phyloP scores from a whole-genome alignment of 2,113 vertebrate genomes.

The Chlorodrepanis virens region DNA sequence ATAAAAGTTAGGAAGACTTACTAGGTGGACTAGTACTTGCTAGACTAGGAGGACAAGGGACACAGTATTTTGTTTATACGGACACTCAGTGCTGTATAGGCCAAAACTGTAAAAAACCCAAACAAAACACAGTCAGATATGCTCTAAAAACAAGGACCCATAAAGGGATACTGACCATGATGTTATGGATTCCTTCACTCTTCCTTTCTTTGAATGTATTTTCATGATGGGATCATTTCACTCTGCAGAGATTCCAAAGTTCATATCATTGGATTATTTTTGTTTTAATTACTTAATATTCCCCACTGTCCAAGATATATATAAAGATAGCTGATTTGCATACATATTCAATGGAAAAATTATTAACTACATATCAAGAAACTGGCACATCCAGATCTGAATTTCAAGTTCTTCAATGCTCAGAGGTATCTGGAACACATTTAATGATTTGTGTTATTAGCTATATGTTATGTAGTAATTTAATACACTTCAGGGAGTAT shows the following conservation, averaged over 20 bases:
- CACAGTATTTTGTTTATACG: neutral
- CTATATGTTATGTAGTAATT: neutral
- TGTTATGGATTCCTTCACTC: neutral
- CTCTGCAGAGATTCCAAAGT: neutral
- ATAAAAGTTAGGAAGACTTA: neutral
- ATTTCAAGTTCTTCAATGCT: neutral
- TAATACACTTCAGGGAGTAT: neutral
- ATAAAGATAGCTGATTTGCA: neutral
- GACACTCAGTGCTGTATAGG: neutral
- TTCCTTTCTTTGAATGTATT: neutral
- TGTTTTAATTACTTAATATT: neutral
- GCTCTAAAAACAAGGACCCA: neutral
- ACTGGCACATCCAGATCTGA: neutral
- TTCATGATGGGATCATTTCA: neutral
- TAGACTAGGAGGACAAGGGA: neutral
- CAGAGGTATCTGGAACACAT: neutral
- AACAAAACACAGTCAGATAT: neutral
- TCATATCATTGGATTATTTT: neutral
- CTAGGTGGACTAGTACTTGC: neutral
- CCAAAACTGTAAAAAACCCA: neutral
- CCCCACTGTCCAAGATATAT: neutral
- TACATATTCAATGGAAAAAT: neutral
- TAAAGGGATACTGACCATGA: neutral
- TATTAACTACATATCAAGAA: neutral
- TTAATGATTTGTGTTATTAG: neutral